Base-by-base conservation (phyloP, 1,140 invertebrate species). In the Eciton burchellii region DNA sequence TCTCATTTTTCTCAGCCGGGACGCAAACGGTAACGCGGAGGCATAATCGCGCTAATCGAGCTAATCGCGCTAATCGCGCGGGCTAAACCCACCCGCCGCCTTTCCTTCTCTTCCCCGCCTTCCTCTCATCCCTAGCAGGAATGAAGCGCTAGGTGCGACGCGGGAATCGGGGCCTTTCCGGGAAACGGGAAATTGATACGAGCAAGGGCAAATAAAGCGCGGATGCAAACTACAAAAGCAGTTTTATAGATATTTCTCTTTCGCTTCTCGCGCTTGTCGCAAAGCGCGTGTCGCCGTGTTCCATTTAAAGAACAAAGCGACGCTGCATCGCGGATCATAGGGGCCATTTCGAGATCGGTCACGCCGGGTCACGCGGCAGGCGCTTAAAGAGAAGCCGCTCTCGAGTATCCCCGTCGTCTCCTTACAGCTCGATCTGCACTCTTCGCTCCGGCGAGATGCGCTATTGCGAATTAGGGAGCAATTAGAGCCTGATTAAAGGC, bases 401-500 rank as follows among this genome's bases (percentile, higher is more conserved):
- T n/a, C n/a, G 35, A 6, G 35, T 35, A 35, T 35, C 6, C 35
- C 6, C 35, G 35, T 35, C 2, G n/a, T n/a, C n/a, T n/a, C n/a
- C n/a, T n/a, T n/a, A 35, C 2, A 35, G 6, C 35, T 35, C 35
- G 35, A 35, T 35, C 19, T 14, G 21, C 41, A 21, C 66, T 77
- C 29, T 76, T 60, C 16, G 63, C 65, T 29, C 43, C 35, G 35
- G 14, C 47, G 11, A 76, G 21, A 54, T 62, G 62, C 79, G 63
- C 85, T 89, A 89, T 89, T 41, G 73, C 41, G 76, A 84, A 86
- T 79, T 84, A 85, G 86, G 87, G 83, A 83, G 6, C 6, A 88
- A 88, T 90, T 90, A 92, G 90, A 89, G 76, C 63, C 59, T 76
- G 73, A 76, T 76, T 65, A 76, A 76, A 81, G n/a, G 81, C 70